These are phyloP conservation scores for Orchestes rusci DNA, from an alignment of 2,888 invertebrate genomes.

Conservation along the genomic window DNA sequence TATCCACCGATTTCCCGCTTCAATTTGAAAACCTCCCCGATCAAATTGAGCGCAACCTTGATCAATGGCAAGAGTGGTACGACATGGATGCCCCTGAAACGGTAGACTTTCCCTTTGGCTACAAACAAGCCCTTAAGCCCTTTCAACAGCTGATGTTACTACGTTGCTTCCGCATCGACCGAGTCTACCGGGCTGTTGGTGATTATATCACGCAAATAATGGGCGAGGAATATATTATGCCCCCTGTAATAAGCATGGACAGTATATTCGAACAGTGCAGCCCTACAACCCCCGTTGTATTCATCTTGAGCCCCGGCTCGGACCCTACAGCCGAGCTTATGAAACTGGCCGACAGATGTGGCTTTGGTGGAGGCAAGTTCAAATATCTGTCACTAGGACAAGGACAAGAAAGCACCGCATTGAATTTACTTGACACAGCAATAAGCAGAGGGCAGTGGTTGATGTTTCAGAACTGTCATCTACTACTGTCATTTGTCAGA, in stretches of 20 bases:
- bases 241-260: slow-evolving; percentile 78
- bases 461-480: slow-evolving; percentile 88
- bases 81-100: slow-evolving; percentile 79
- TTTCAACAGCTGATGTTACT: slow-evolving; percentile 75
- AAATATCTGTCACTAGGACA: slow-evolving; percentile 87
- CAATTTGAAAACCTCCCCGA: slow-evolving; percentile 58
- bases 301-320: slow-evolving; percentile 89
- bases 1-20: slow-evolving; percentile 61
- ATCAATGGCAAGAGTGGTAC: slow-evolving; percentile 60
- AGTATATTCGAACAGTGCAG: slow-evolving; percentile 80
- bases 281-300: slow-evolving; percentile 79
- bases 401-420: slow-evolving; percentile 83
- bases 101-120: slow-evolving; percentile 60
- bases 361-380: slow-evolving; percentile 70
- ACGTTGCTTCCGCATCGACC: slow-evolving; percentile 83
- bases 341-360: slow-evolving; percentile 65
- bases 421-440: slow-evolving; percentile 59
- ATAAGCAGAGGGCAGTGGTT: slow-evolving; percentile 80
- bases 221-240: slow-evolving; percentile 84
- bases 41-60: slow-evolving; percentile 46
- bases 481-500: slow-evolving; percentile 70
- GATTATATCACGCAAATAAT: slow-evolving; percentile 74
- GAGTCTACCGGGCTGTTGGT: slow-evolving; percentile 78
- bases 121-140: slow-evolving; percentile 55
- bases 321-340: slow-evolving; percentile 84